Conservation (phyloP, 2,113 vertebrate genomes). For the Platysternon megacephalum region DNA sequence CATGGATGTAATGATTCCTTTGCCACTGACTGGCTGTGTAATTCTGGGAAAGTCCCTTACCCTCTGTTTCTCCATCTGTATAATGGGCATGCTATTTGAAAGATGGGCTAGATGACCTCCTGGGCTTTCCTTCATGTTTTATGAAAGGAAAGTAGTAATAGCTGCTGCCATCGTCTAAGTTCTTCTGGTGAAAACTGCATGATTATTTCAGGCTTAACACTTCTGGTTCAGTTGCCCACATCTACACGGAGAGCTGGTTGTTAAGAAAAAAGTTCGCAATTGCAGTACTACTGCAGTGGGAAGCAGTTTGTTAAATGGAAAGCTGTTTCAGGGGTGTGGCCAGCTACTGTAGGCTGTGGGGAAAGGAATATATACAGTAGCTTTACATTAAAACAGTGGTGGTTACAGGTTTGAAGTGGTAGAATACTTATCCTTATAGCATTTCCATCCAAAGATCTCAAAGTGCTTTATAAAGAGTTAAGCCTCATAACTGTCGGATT, state of each 20-base stretch:
- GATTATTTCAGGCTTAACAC: neutral
- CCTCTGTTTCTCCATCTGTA: neutral
- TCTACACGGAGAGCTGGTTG: conserved; percentile 9
- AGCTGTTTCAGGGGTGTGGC: neutral
- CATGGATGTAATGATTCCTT: neutral
- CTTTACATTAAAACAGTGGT: neutral
- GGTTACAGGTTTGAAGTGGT: neutral
- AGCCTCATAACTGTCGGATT: neutral
- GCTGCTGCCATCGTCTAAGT: neutral
- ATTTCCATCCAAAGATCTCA: neutral
- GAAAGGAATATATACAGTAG: neutral
- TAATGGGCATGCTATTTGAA: neutral
- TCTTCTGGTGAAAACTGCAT: neutral
- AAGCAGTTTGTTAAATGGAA: conserved; percentile 18
- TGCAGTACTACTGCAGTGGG: conserved; percentile 1
- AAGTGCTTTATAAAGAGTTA: neutral
- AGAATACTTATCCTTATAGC: neutral
- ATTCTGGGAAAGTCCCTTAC: conserved; percentile 6
- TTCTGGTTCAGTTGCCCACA: neutral
- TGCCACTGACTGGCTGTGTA: neutral
- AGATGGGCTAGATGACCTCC: conserved; percentile 3
- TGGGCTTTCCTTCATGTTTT: neutral
- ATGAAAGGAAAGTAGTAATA: conserved; percentile 20
- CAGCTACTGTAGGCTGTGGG: neutral
- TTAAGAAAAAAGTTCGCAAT: neutral